phyloP scores from a whole-genome alignment of 1,140 invertebrate species.

The Tetraneura akinire region DNA sequence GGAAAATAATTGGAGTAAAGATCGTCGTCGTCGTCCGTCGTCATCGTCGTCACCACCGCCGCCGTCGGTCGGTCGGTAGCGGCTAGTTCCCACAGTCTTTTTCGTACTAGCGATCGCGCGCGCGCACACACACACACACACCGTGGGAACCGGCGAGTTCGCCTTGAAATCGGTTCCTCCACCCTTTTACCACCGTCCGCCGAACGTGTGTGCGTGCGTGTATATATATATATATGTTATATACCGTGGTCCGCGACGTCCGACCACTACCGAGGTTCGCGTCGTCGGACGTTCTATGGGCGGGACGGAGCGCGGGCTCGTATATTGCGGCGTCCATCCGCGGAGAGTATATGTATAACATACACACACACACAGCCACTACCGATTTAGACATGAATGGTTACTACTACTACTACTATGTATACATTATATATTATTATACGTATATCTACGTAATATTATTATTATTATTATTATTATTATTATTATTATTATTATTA shows the following conservation, averaged over 20 bases:
- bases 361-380: constrained; percentile 6
- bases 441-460: too few species aligned
- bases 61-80: constrained; percentile 23
- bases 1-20: constrained; percentile 23
- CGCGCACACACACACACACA: background rate
- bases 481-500: too few species aligned
- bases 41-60: background rate
- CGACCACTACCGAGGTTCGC: background rate
- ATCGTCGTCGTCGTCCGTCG: constrained; percentile 1
- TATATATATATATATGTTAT: too few species aligned
- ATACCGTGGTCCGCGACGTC: background rate
- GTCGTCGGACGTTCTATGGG: background rate
- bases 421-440: too few species aligned
- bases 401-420: too few species aligned
- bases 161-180: constrained; percentile 43
- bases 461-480: too few species aligned
- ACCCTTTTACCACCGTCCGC: background rate
- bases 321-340: constrained; percentile 1
- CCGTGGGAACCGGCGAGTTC: constrained; percentile 50
- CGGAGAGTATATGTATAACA: background rate
- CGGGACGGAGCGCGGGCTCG: background rate
- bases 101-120: too few species aligned
- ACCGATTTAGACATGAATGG: constrained; percentile 47
- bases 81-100: constrained; percentile 38
- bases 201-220: background rate